A percentile compares a stretch with the other conserved stretches of the same genome.
Evolutionary conservation across 2,113 vertebrate species (phyloP).

Genomic region (Edolisoma coerulescens): DNA sequence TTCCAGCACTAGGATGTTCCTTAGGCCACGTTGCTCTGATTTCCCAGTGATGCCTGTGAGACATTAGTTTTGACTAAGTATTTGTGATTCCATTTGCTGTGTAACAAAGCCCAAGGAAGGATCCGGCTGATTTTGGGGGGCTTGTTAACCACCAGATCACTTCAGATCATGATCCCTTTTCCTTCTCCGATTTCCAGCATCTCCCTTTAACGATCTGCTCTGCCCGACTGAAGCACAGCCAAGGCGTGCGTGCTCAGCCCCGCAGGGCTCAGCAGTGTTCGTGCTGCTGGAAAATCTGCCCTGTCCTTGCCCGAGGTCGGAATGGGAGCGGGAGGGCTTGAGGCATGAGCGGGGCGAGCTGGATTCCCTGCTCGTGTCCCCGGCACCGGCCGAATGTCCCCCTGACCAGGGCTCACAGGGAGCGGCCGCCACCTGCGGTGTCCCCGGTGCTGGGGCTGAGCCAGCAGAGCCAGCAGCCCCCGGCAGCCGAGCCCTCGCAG

Average conservation of each 20-base stretch:
- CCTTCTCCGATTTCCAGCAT: not conserved
- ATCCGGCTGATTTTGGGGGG: not conserved
- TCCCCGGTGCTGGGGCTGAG: not conserved
- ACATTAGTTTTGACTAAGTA: not conserved
- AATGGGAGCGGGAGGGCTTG: fast-evolving
- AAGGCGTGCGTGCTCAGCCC: not conserved
- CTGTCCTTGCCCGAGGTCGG: fast-evolving
- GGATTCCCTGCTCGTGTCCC: not conserved
- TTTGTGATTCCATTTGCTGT: not conserved
- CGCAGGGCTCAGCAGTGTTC: not conserved
- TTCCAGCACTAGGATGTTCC: not conserved
- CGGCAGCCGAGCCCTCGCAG: fast-evolving
- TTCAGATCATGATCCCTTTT: not conserved
- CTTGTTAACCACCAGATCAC: not conserved
- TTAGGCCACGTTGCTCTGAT: not conserved
- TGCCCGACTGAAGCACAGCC: not conserved
- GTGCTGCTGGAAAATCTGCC: not conserved
- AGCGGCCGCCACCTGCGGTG: not conserved
- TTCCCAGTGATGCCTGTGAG: not conserved
- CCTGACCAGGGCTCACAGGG: fast-evolving
- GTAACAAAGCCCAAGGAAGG: not conserved
- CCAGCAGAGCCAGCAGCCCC: not conserved
- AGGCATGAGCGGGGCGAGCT: fast-evolving
- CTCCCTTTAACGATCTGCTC: not conserved
- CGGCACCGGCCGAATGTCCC: fast-evolving